phyloP scores from a whole-genome alignment of 2,113 vertebrate species.

The Callipepla californica region DNA sequence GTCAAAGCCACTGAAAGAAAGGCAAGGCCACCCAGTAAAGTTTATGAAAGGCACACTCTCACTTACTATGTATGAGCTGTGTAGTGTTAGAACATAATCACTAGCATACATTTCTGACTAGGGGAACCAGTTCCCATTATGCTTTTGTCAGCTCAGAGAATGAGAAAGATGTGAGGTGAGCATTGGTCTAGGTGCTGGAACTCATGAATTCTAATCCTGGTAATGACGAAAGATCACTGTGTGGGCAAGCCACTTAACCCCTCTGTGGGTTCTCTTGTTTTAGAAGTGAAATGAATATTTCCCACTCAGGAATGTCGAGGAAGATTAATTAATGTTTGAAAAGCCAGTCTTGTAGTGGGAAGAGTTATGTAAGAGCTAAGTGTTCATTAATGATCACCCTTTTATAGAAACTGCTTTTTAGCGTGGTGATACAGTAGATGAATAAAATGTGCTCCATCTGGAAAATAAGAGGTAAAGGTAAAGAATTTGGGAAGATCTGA shows the following conservation, averaged over 20 bases:
- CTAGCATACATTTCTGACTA: not conserved
- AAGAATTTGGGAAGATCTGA: slow-evolving; percentile 25
- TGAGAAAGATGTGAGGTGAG: slow-evolving; percentile 19
- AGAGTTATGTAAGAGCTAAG: slow-evolving; percentile 47
- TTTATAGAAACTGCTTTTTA: slow-evolving; percentile 45
- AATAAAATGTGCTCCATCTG: slow-evolving; percentile 42
- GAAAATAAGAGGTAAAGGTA: slow-evolving; percentile 34
- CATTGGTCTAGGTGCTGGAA: slow-evolving; percentile 25
- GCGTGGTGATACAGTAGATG: not conserved
- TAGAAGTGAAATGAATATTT: slow-evolving; percentile 33
- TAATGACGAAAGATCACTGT: slow-evolving; percentile 34
- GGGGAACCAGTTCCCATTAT: slow-evolving; percentile 39
- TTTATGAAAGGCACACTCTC: slow-evolving; percentile 2
- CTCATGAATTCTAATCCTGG: not conserved
- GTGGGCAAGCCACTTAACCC: slow-evolving; percentile 31
- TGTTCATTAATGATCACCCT: slow-evolving; percentile 27
- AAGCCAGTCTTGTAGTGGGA: slow-evolving; percentile 43
- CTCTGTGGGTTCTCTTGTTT: slow-evolving; percentile 3
- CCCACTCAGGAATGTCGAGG: slow-evolving; percentile 27
- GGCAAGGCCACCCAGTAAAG: not conserved
- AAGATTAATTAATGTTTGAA: slow-evolving; percentile 63
- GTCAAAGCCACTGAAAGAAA: slow-evolving; percentile 13
- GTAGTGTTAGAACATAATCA: not conserved
- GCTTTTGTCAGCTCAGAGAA: slow-evolving; percentile 28
- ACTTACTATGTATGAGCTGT: not conserved